These are phyloP conservation scores for Ischnus inquisitorius DNA, from an alignment of 2,888 invertebrate species.

Conservation along the genomic window DNA sequence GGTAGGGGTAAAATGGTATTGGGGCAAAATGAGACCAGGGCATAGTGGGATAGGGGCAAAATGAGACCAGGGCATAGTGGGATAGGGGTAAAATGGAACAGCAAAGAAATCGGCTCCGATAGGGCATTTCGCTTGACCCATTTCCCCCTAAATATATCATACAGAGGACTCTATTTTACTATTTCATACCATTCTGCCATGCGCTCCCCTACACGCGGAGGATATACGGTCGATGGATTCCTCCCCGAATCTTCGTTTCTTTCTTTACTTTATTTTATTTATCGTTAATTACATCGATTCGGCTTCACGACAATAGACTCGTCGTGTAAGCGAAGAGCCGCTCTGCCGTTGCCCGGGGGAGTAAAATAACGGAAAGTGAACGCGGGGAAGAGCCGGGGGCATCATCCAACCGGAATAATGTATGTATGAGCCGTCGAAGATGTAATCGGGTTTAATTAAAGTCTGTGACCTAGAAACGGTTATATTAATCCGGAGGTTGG, in stretches of 20 bases:
- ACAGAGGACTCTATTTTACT: too few species aligned
- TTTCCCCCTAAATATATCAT: too few species aligned
- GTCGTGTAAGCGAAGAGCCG: neutral
- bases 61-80: too few species aligned
- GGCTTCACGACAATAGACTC: neutral
- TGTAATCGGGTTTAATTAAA: constrained; percentile 80
- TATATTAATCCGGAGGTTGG: constrained; percentile 76
- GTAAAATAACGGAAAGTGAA: constrained; percentile 6
- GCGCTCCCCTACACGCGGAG: neutral
- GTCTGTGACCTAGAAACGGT: constrained; percentile 78
- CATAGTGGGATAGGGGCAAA: too few species aligned
- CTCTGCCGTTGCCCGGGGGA: neutral
- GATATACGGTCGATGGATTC: neutral
- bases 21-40: too few species aligned
- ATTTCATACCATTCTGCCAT: too few species aligned
- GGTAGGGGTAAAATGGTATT: too few species aligned
- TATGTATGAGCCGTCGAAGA: constrained; percentile 74
- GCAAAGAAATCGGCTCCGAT: too few species aligned
- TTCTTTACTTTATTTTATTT: neutral
- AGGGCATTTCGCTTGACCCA: too few species aligned
- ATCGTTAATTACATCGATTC: constrained; percentile 16
- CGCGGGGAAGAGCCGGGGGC: constrained; percentile 4
- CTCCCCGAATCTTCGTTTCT: neutral
- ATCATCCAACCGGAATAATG: constrained; percentile 67
- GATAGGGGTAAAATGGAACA: too few species aligned